Percentiles rank a stretch among this genome's conserved stretches.
These are phyloP conservation scores for Eupsilia transversa DNA, from an alignment of 2,888 invertebrate genomes.

Conservation along the genomic window DNA sequence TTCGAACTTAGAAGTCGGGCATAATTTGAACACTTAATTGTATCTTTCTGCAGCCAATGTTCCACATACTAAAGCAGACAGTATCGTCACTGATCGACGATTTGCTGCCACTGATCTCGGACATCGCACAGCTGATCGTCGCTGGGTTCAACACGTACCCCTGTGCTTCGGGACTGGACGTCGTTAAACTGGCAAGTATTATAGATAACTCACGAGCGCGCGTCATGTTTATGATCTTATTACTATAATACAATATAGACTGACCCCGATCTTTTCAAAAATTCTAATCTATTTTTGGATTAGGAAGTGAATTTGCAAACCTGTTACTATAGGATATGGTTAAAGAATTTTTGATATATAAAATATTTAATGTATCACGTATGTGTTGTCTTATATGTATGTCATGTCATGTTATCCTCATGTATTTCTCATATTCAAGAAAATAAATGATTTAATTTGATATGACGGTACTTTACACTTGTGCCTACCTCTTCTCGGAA, in stretches of 20 bases:
- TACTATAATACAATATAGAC: not conserved
- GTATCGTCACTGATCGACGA: constrained; percentile 93
- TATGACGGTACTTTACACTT: not conserved
- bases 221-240: not conserved
- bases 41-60: constrained; percentile 91
- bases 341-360: too few species aligned
- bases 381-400: too few species aligned
- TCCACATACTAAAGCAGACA: constrained; percentile 93
- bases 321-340: too few species aligned
- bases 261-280: not conserved
- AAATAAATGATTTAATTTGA: not conserved
- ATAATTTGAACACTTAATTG: not conserved
- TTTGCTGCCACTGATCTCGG: constrained; percentile 92
- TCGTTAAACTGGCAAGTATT: constrained; percentile 93
- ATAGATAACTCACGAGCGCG: too few species aligned
- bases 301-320: not conserved
- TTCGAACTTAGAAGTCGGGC: not conserved
- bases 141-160: constrained; percentile 93
- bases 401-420: too few species aligned
- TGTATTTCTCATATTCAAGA: not conserved
- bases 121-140: constrained; percentile 92
- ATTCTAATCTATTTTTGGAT: not conserved
- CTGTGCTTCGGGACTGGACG: constrained; percentile 93
- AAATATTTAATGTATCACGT: too few species aligned
- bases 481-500: not conserved